Evolutionary conservation across 2,797 vertebrate species (phyloP).

Genomic region (Eospalax fontanierii): DNA sequence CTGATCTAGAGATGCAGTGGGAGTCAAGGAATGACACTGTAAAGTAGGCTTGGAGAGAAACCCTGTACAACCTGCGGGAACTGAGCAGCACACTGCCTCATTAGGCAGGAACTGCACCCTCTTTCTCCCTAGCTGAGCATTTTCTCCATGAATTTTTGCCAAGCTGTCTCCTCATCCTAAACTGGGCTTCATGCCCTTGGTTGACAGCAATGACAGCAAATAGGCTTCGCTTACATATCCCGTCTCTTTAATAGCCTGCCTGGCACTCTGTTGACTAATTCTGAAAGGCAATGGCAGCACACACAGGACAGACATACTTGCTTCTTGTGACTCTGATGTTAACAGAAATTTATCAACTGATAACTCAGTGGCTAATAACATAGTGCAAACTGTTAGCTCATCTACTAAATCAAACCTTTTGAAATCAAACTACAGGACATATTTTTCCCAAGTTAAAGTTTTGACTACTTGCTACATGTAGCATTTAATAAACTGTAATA

Average conservation of each 20-base stretch:
- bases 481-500: not conserved
- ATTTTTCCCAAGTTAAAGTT: conserved; percentile 35
- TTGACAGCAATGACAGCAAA: not conserved
- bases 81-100: not conserved
- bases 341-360: conserved; percentile 3
- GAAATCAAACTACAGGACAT: conserved; percentile 1
- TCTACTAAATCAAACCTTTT: conserved; percentile 31
- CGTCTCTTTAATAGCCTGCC: not conserved
- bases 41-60: not conserved
- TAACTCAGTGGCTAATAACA: not conserved
- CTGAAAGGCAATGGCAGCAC: not conserved
- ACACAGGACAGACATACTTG: not conserved
- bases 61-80: not conserved
- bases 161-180: not conserved
- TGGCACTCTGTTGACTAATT: conserved; percentile 39
- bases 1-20: not conserved
- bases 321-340: not conserved
- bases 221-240: not conserved
- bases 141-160: not conserved
- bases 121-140: not conserved
- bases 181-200: not conserved
- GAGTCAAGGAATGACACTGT: not conserved
- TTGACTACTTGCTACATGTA: conserved; percentile 20
- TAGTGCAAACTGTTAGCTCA: not conserved
- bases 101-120: not conserved